Percentiles rank a stretch among this genome's conserved stretches.
Conservation (phyloP, 1,140 invertebrate genomes). For the Anoplolepis gracilipes region DNA sequence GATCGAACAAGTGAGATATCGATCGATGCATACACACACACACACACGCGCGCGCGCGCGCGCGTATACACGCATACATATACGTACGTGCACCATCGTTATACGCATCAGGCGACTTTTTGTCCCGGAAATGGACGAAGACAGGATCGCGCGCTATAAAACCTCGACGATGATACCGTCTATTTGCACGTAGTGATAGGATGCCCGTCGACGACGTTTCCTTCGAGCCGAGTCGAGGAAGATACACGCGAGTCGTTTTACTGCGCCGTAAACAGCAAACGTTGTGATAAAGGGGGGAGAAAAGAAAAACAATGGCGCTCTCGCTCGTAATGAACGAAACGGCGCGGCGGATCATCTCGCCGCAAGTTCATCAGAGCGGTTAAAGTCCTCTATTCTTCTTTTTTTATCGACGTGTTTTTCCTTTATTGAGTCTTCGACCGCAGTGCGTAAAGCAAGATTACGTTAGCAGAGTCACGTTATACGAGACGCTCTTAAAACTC, state of each 20-base stretch:
- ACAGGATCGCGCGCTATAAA: conserved; percentile 18
- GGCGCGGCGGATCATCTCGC: neutral
- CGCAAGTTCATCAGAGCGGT: conserved; percentile 5
- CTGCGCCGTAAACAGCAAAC: conserved; percentile 11
- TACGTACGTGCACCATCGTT: neutral
- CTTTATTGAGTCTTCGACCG: conserved; percentile 16
- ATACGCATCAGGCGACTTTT: conserved; percentile 9
- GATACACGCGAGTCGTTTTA: conserved; percentile 28
- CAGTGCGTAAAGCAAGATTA: conserved; percentile 12
- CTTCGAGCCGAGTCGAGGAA: neutral
- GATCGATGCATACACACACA: neutral
- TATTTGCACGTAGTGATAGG: conserved; percentile 38
- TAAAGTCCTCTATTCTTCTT: neutral
- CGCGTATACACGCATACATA: neutral
- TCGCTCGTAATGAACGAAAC: conserved; percentile 14
- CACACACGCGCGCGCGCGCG: too few species aligned
- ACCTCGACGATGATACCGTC: conserved; percentile 34
- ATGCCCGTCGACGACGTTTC: neutral
- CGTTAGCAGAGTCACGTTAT: neutral
- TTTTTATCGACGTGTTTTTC: neutral
- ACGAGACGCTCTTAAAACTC: neutral
- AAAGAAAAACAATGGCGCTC: conserved; percentile 9
- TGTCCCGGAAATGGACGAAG: neutral
- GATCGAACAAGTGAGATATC: neutral
- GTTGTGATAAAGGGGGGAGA: neutral